A percentile compares a stretch with the other conserved stretches of the same genome.
These are phyloP conservation scores for Oophaga sylvatica DNA, from an alignment of 2,797 vertebrate genomes.

Conservation along the genomic window DNA sequence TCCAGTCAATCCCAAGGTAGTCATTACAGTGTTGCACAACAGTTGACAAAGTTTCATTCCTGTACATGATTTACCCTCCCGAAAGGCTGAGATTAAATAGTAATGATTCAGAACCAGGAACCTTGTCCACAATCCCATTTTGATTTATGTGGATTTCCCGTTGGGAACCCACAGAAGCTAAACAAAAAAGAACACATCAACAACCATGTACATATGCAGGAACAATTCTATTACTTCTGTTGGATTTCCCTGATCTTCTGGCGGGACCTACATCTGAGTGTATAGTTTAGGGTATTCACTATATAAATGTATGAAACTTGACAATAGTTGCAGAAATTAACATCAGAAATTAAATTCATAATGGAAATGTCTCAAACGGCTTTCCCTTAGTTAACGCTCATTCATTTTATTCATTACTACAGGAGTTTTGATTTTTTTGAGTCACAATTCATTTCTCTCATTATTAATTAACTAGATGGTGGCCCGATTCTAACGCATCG, in stretches of 20 bases:
- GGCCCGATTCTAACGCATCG: too few relatives aligned
- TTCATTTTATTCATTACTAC: too few relatives aligned
- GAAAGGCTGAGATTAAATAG: conserved; percentile 11
- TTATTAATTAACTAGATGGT: too few relatives aligned
- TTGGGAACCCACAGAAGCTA: conserved; percentile 29
- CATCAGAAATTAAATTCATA: neutral
- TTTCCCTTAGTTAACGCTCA: too few relatives aligned
- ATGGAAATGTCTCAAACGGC: neutral
- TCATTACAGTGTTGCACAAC: too few relatives aligned
- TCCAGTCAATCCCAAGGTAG: too few relatives aligned
- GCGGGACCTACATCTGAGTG: conserved; percentile 9
- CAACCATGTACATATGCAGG: neutral
- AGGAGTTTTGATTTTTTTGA: too few relatives aligned
- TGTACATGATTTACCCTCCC: neutral
- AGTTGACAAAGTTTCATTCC: too few relatives aligned
- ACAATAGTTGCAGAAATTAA: neutral
- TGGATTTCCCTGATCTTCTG: neutral
- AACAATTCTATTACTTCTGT: conserved; percentile 4
- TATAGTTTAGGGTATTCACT: neutral
- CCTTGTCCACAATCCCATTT: conserved; percentile 4
- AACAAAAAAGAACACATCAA: conserved; percentile 40
- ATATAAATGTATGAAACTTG: neutral
- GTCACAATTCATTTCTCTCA: too few relatives aligned
- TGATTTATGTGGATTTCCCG: conserved; percentile 41
- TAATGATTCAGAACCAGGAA: conserved; percentile 27